phyloP scores from a whole-genome alignment of 2,797 vertebrate species.

The Manis pentadactyla region DNA sequence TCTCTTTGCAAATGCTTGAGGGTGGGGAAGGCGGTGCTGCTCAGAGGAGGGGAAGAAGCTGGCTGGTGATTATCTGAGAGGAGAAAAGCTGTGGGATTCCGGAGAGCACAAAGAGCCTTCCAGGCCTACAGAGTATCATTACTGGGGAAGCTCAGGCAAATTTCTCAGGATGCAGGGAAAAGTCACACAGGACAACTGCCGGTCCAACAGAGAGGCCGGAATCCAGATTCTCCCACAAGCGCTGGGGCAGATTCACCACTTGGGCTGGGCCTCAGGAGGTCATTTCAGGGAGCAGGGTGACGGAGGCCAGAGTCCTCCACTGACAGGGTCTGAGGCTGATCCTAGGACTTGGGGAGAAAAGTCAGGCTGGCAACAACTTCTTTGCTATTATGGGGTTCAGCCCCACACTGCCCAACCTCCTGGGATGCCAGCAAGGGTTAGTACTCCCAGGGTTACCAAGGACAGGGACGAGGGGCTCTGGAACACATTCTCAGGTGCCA shows the following conservation, averaged over 20 bases:
- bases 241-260: neutral
- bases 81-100: neutral
- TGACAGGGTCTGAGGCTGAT: neutral
- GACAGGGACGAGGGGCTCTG: fast-evolving
- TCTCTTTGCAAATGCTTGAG: neutral
- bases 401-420: fast-evolving
- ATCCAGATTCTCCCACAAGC: neutral
- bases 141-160: neutral
- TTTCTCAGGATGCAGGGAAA: neutral
- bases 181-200: neutral
- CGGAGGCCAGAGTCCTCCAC: neutral
- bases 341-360: neutral
- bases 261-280: neutral
- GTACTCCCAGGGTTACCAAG: neutral
- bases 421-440: too few relatives aligned
- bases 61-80: neutral
- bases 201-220: neutral
- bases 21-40: too few relatives aligned
- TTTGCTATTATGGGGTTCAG: neutral
- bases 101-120: fast-evolving
- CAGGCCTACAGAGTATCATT: neutral
- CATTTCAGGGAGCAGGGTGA: neutral
- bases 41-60: neutral
- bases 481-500: neutral
- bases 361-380: neutral